These are phyloP conservation scores for Hirtodrosophila histrioides DNA, from an alignment of 2,888 invertebrate genomes.

Conservation along the genomic window DNA sequence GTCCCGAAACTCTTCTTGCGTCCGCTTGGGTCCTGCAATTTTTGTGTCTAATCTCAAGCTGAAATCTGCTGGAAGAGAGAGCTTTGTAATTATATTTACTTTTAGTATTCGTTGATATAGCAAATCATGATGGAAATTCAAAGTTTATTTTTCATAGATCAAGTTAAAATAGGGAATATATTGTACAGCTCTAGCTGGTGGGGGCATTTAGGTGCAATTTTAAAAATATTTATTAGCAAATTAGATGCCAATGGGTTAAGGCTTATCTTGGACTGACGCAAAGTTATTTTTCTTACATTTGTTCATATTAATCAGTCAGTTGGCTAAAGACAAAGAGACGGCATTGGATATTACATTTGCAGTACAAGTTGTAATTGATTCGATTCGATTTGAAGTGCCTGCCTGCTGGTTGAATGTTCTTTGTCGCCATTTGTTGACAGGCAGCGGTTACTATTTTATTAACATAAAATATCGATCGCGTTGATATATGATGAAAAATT, in stretches of 20 bases:
- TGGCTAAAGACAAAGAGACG: conserved; percentile 53
- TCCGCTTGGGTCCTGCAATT: too few relatives aligned
- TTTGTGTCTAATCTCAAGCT: too few relatives aligned
- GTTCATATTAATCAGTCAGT: conserved; percentile 46
- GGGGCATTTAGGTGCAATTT: too few relatives aligned
- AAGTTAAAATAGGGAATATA: too few relatives aligned
- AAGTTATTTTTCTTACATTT: conserved; percentile 28
- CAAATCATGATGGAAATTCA: too few relatives aligned
- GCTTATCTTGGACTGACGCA: conserved; percentile 4
- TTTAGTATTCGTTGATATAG: too few relatives aligned
- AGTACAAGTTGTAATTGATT: conserved; percentile 56
- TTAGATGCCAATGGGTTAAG: conserved; percentile 39
- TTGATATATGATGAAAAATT: conserved; percentile 44
- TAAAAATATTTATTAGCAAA: background rate
- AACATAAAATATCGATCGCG: conserved; percentile 64
- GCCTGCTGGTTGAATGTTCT: conserved; percentile 48
- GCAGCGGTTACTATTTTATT: conserved; percentile 61
- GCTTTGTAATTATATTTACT: too few relatives aligned
- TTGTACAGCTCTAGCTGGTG: too few relatives aligned
- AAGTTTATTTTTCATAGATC: too few relatives aligned
- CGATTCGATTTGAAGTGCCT: conserved; percentile 50
- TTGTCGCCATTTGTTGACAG: conserved; percentile 68
- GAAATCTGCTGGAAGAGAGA: too few relatives aligned
- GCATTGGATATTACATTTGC: conserved; percentile 39
- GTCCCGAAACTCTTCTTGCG: too few relatives aligned